Conservation (phyloP, 2,888 invertebrate species). For the Dolichomitus sp. region DNA sequence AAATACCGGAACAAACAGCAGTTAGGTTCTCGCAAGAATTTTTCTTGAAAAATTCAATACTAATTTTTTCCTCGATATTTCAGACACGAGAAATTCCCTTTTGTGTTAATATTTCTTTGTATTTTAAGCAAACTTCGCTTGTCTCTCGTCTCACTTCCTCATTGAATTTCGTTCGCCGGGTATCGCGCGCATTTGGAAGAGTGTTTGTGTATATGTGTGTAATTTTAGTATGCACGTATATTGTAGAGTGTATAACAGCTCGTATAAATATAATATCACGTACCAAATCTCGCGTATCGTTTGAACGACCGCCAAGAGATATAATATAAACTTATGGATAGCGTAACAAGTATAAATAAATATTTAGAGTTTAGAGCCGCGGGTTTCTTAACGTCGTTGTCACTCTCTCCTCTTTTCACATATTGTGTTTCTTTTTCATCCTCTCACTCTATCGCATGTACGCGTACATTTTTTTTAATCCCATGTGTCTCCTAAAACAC, state of each 20-base stretch:
- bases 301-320: conserved; percentile 80
- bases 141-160: conserved; percentile 51
- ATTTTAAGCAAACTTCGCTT: conserved; percentile 3
- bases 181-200: conserved; percentile 54
- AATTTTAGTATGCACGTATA: conserved; percentile 49
- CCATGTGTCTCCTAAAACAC: conserved; percentile 16
- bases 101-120: neutral
- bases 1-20: neutral
- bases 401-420: conserved; percentile 45
- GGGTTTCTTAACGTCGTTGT: conserved; percentile 64
- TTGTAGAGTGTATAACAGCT: conserved; percentile 78
- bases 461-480: conserved; percentile 15
- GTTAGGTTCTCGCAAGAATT: neutral
- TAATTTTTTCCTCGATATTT: neutral
- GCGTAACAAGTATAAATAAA: conserved; percentile 84
- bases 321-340: conserved; percentile 84
- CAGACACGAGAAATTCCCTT: neutral
- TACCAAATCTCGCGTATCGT: conserved; percentile 74
- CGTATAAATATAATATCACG: conserved; percentile 83
- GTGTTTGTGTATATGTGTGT: conserved; percentile 53
- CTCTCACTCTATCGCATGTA: conserved; percentile 34
- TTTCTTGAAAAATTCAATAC: neutral
- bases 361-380: conserved; percentile 73
- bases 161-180: conserved; percentile 51
- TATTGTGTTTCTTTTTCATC: conserved; percentile 39